Evolutionary conservation across 2,113 vertebrate species (phyloP).

Genomic region (Hoplias malabaricus): DNA sequence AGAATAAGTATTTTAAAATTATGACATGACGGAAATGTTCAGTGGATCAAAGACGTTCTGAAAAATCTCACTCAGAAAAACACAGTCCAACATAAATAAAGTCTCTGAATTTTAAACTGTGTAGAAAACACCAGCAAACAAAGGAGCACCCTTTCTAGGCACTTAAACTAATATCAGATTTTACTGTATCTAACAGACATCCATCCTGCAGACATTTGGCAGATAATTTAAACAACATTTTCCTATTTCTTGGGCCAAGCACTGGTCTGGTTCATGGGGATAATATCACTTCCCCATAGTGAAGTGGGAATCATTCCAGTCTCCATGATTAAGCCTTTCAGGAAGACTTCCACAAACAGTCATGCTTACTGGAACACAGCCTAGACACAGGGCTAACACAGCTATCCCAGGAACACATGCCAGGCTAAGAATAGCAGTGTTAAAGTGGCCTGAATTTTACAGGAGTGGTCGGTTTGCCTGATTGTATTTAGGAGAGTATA

Average conservation of each 20-base stretch:
- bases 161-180: neutral
- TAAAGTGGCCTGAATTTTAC: neutral
- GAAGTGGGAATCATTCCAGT: neutral
- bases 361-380: neutral
- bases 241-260: too few species aligned
- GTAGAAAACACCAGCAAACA: neutral
- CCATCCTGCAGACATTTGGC: too few species aligned
- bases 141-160: too few species aligned
- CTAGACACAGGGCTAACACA: neutral
- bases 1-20: too few species aligned
- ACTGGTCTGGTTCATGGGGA: too few species aligned
- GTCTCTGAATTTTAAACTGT: neutral
- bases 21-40: too few species aligned
- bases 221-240: too few species aligned
- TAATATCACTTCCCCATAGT: neutral
- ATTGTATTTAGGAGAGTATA: neutral
- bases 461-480: neutral
- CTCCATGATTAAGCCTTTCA: constrained; percentile 7
- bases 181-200: too few species aligned
- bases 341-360: neutral
- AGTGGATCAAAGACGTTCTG: too few species aligned
- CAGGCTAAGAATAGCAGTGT: neutral
- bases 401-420: neutral
- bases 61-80: too few species aligned
- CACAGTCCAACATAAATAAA: too few species aligned